Conservation (phyloP, 30 jellyfish, hydroid and myxozoan genomes). For the Aurelia sp. region DNA sequence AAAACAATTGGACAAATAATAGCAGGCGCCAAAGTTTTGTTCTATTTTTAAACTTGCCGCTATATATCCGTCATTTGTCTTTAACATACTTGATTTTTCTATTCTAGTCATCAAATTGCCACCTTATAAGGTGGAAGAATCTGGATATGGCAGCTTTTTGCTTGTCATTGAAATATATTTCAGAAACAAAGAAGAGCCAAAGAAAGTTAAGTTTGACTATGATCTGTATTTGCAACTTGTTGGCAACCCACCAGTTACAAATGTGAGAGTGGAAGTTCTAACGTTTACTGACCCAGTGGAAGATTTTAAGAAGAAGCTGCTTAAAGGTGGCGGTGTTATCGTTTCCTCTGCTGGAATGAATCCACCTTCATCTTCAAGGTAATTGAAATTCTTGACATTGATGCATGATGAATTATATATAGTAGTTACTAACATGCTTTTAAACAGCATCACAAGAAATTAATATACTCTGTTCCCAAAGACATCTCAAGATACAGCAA, state of each 20-base stretch:
- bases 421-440: no score
- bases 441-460: no score
- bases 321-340: conserved; percentile 94
- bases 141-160: conserved; percentile 96
- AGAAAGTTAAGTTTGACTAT: conserved; percentile 86
- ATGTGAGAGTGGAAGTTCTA: conserved; percentile 91
- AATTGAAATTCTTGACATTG: not conserved
- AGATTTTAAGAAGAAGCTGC: conserved; percentile 88
- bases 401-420: no score
- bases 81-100: not conserved
- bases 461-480: no score
- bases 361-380: conserved; percentile 71
- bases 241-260: conserved; percentile 96
- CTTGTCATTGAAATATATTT: conserved; percentile 89
- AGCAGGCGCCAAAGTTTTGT: no score
- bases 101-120: conserved; percentile 91
- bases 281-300: conserved; percentile 91
- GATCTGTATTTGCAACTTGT: conserved; percentile 87
- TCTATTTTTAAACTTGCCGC: no score
- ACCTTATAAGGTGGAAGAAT: conserved; percentile 97
- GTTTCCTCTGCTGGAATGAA: conserved; percentile 70
- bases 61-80: no score
- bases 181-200: conserved; percentile 96
- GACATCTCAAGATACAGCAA: no score
- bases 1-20: no score